Evolutionary conservation across 2,888 invertebrate species (phyloP), one percentile per base, ranked within the genome.

Genomic region (Sphaeridia pumilis): DNA sequence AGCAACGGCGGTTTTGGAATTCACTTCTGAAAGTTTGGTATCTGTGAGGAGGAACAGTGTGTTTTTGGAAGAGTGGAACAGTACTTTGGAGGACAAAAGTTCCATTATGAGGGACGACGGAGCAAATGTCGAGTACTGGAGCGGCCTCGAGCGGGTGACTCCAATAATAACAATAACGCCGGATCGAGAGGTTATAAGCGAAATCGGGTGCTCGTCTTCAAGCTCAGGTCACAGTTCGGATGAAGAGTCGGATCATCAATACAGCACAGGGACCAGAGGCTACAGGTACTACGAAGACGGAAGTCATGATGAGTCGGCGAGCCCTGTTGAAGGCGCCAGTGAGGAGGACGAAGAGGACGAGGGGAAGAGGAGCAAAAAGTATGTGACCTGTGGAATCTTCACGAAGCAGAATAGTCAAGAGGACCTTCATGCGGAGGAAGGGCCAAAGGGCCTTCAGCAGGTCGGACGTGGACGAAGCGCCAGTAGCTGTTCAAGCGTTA

Each of bases 91-190:
- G n/a, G n/a, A n/a, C n/a, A n/a, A n/a, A n/a, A n/a, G n/a, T n/a
- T n/a, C n/a, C 38, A 51, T 34, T n/a, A 51, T 51, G 51, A 17
- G 51, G 44, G 51, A 51, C 22, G 51, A 51, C 20, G 46, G 46
- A 38, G 38, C 45, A 25, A 46, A 46, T n/a, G 21, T 25, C 1
- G 51, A 45, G 27, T 36, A 51, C 17, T 51, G 51, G 51, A 46
- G 46, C 22, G 44, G 45, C 24, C 21, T 46, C 22, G 51, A 49
- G 42, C 43, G 45, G 31, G 46, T 54, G 41, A 54, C 60, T 25
- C 64, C 64, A 12, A 43, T 58, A 7, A 64, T 64, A 17, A 58
- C 60, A 34, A 63, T 64, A 12, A 64, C 64, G 4, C 56, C 61
- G 20, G 60, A 64, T 22, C 61, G 60, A n/a, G 7, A 5, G 5